Evolutionary conservation across 1,140 invertebrate genomes (phyloP).

Genomic region (Lordiphosa clarofinis): DNA sequence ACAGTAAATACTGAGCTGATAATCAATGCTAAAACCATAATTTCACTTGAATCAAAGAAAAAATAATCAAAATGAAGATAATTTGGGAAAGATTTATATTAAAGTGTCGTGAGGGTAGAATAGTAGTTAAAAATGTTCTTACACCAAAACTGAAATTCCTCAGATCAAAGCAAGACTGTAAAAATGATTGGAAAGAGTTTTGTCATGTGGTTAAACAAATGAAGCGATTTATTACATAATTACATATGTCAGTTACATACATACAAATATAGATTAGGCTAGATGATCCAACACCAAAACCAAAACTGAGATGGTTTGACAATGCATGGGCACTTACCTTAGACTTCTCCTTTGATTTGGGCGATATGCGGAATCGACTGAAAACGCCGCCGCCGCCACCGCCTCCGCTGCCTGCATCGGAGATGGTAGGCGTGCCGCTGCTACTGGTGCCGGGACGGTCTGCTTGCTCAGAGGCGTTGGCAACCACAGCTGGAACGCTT

Average conservation of each 20-base stretch:
- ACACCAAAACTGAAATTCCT: slow-evolving; percentile 80
- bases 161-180: slow-evolving; percentile 81
- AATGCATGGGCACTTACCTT: slow-evolving; percentile 81
- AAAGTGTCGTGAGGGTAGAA: slow-evolving; percentile 18
- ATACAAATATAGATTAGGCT: slow-evolving; percentile 16
- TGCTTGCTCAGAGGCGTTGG: slow-evolving; percentile 66
- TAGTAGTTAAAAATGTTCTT: slow-evolving; percentile 72
- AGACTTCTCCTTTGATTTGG: slow-evolving; percentile 85
- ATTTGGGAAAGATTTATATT: not conserved
- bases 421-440: slow-evolving; percentile 65
- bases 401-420: slow-evolving; percentile 39
- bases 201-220: slow-evolving; percentile 36
- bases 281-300: slow-evolving; percentile 6
- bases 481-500: slow-evolving; percentile 42
- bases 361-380: slow-evolving; percentile 83
- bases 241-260: slow-evolving; percentile 15
- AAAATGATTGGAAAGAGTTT: slow-evolving; percentile 59
- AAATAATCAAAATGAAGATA: not conserved
- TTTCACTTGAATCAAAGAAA: no score
- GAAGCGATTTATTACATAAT: slow-evolving; percentile 37
- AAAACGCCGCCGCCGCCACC: slow-evolving; percentile 80
- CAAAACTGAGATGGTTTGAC: no score
- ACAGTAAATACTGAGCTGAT: no score
- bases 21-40: no score
- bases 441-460: slow-evolving; percentile 72